Conservation (phyloP, 1,140 invertebrate genomes). For the Phthorimaea operculella region DNA sequence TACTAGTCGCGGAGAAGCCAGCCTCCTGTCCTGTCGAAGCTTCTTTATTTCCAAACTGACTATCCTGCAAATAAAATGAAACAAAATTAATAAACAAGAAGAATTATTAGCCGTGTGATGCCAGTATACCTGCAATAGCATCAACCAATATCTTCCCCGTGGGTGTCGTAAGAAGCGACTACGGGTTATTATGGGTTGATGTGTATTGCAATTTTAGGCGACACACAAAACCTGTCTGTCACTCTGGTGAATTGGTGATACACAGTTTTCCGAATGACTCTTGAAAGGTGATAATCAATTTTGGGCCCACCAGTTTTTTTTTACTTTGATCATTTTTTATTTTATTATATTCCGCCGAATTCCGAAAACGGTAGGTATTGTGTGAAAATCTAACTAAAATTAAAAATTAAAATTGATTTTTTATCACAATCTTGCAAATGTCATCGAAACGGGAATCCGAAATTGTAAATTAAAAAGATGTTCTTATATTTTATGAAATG, state of each 20-base stretch:
- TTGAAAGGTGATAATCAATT: too few relatives aligned
- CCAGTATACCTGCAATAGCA: not conserved
- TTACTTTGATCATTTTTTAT: too few relatives aligned
- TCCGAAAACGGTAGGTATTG: too few relatives aligned
- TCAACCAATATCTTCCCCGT: not conserved
- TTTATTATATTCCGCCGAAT: too few relatives aligned
- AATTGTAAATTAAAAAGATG: too few relatives aligned
- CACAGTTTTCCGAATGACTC: not conserved
- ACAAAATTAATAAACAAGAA: not conserved
- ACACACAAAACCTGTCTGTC: not conserved
- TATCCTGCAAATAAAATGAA: constrained; percentile 34
- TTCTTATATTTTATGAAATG: too few relatives aligned
- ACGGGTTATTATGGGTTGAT: not conserved
- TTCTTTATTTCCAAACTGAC: constrained; percentile 32
- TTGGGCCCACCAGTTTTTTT: too few relatives aligned
- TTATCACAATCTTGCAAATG: too few relatives aligned
- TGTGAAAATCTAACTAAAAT: too few relatives aligned
- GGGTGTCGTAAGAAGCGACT: not conserved
- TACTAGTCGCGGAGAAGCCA: constrained; percentile 30
- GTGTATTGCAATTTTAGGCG: too few relatives aligned
- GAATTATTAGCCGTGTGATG: not conserved
- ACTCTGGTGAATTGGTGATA: not conserved
- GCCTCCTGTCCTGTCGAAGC: constrained; percentile 29
- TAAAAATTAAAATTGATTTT: too few relatives aligned
- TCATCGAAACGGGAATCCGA: too few relatives aligned